A percentile compares a stretch with the other conserved stretches of the same genome.
Evolutionary conservation across 1,140 invertebrate species (phyloP).

Genomic region (Apis laboriosa): DNA sequence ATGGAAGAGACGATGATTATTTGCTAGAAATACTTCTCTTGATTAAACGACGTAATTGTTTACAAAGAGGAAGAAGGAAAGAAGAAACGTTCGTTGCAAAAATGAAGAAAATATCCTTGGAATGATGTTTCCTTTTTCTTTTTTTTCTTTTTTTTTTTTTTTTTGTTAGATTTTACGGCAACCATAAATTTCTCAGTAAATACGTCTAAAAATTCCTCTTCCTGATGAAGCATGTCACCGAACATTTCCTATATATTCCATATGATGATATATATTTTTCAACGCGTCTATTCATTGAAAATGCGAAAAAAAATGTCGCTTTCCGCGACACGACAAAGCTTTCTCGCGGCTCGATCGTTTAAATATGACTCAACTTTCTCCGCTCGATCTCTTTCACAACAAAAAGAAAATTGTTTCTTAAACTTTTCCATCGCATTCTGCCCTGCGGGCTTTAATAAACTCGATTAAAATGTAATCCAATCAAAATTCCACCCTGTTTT

Average conservation of each 20-base stretch:
- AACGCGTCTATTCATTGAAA: constrained; percentile 24
- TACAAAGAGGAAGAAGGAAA: background rate
- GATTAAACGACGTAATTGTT: constrained; percentile 48
- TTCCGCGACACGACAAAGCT: background rate
- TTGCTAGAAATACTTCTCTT: constrained; percentile 37
- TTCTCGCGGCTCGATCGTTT: background rate
- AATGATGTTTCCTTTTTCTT: constrained; percentile 8
- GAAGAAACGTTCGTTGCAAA: constrained; percentile 12
- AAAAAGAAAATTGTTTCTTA: background rate
- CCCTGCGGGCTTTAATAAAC: background rate
- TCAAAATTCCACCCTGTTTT: too few relatives aligned
- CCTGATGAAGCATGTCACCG: constrained; percentile 5
- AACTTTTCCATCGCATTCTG: background rate
- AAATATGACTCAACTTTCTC: constrained; percentile 25
- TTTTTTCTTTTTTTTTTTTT: background rate
- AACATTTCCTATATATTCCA: constrained; percentile 5
- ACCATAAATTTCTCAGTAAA: constrained; percentile 41
- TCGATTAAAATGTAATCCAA: background rate
- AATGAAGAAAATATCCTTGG: constrained; percentile 16
- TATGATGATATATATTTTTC: constrained; percentile 21
- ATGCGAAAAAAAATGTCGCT: constrained; percentile 16
- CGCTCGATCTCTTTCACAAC: background rate
- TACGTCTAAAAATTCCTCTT: constrained; percentile 43
- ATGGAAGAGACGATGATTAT: background rate
- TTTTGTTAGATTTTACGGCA: background rate